These are phyloP conservation scores for Carassius auratus DNA, from an alignment of 2,113 vertebrate species.

Conservation along the genomic window DNA sequence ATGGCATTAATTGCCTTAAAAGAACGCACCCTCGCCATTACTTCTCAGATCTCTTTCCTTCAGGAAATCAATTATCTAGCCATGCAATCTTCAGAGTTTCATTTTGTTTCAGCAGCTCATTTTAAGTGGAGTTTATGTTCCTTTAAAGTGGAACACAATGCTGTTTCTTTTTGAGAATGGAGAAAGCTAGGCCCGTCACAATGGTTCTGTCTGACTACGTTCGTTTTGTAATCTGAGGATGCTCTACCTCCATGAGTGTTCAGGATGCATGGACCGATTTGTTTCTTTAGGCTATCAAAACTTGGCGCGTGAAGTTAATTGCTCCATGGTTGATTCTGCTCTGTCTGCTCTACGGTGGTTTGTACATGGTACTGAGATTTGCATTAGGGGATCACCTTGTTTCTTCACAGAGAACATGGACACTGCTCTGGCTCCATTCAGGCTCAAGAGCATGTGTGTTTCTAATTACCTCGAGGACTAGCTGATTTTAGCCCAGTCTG, in stretches of 20 bases:
- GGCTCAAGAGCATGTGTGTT: neutral
- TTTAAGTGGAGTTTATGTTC: neutral
- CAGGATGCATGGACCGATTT: neutral
- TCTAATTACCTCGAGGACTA: neutral
- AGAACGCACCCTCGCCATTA: neutral
- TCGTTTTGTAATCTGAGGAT: neutral
- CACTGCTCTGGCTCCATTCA: neutral
- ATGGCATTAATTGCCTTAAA: neutral
- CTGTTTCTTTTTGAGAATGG: neutral
- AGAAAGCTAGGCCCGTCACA: neutral
- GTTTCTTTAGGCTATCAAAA: neutral
- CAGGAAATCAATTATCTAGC: neutral
- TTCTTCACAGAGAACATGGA: neutral
- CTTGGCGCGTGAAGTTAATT: neutral
- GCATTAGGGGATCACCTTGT: neutral
- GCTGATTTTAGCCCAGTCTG: neutral
- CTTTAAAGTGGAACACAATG: neutral
- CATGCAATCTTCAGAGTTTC: neutral
- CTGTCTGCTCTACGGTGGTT: neutral
- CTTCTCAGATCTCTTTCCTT: neutral
- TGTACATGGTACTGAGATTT: neutral
- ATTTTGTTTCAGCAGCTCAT: neutral
- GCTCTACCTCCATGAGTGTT: neutral
- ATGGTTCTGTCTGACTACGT: neutral
- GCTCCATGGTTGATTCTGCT: neutral